Base-by-base conservation (phyloP, 2,113 vertebrate species). In the Hypomesus transpacificus region DNA sequence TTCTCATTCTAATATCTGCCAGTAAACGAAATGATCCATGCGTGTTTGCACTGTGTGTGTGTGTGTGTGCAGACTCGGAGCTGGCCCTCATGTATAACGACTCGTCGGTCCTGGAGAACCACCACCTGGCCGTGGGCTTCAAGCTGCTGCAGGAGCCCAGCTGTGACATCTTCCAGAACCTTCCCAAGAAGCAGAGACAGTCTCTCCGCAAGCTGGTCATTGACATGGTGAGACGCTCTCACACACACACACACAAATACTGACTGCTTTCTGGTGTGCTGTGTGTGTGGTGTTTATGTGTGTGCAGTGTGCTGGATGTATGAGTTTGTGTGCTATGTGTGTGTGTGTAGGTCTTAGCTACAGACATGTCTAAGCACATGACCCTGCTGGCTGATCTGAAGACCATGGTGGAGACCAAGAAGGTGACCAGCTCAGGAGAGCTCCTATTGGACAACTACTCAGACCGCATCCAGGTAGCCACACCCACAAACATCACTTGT, bases 391-490 rank as follows among this genome's bases (percentile, higher is more conserved):
- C 95, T 0, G 96, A 97, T 75, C 87, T 98, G 72, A 97, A 98
- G 83, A 97, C 96, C 21, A 97, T 96, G 96, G 96, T 98, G 75
- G 96, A 98, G 87, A 97, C 96, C n/a, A 98, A 96, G 89, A 98
- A 96, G 77, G 96, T 98, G 80, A 96, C 96, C 1, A 96, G 94
- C 81, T 87, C 95, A 1, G 96, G 96, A 0, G 94, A 97, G 46
- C 86, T 98, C 17, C 88, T 97, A 74, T 84, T 97, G 76, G 96
- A 98, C 87, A 97, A 96, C 87, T 97, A 98, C 78, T 95, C 94
- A 0, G 96, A 97, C 68, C 90, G 95, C 14, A 98, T 98, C 79
- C 95, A 98, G 92, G 96, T 96, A 63, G 39, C 39, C 39, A 58
- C 11, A 17, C 24, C 16, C 0, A 61, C 26, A 61, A 31, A 24